phyloP scores from a whole-genome alignment of 1,140 invertebrate species.

The Diorhabda elongata region DNA sequence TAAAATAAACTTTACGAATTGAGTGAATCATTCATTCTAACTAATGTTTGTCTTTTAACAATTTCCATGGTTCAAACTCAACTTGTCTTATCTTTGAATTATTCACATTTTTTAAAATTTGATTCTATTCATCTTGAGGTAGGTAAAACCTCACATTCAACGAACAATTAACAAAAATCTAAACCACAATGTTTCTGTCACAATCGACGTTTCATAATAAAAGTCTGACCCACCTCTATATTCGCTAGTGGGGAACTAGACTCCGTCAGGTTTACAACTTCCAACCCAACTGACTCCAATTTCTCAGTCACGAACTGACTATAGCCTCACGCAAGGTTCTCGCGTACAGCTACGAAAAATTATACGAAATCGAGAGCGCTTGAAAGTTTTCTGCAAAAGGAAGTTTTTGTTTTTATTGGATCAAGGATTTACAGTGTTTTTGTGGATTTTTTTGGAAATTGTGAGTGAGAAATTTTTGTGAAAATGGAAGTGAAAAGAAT shows the following conservation, averaged over 20 bases:
- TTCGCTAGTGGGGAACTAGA: background rate
- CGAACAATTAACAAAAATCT: background rate
- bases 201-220: background rate
- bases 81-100: too few species aligned
- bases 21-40: too few species aligned
- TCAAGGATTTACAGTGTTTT: conserved; percentile 1
- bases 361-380: too few species aligned
- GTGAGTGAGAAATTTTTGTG: conserved; percentile 6
- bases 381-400: background rate
- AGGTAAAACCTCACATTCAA: background rate
- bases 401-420: too few species aligned
- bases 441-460: background rate
- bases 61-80: too few species aligned
- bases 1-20: too few species aligned
- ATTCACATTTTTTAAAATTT: too few species aligned
- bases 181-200: background rate
- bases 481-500: conserved; percentile 10
- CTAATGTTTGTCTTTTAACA: too few species aligned
- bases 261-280: conserved; percentile 7
- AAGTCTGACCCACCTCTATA: background rate
- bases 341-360: background rate
- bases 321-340: conserved; percentile 8
- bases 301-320: conserved; percentile 11
- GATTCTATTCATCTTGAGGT: background rate
- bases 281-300: background rate